Conservation (phyloP, 92 coral and sea anemone species). For the Micromussa lordhowensis region DNA sequence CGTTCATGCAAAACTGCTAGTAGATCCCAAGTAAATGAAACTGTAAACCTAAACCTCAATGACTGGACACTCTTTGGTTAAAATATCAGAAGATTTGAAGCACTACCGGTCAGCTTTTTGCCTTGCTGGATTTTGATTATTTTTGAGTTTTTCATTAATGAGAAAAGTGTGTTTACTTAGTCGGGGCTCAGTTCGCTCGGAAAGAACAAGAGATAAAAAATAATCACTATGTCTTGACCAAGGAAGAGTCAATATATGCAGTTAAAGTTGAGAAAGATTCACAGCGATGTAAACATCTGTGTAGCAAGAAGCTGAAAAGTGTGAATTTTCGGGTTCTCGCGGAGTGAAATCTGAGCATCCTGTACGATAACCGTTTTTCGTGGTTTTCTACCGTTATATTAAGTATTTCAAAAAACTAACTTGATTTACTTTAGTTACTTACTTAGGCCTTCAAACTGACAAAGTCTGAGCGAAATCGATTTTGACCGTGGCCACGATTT, state of each 20-base stretch:
- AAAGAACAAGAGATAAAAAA: conserved; percentile 45
- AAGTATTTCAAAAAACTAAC: no score
- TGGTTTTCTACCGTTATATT: no score
- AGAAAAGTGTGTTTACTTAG: conserved; percentile 44
- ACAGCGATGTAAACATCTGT: conserved; percentile 11
- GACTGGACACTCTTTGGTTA: background rate
- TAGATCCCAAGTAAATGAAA: no score
- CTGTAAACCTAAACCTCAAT: no score
- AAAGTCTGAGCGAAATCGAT: no score
- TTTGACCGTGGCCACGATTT: no score
- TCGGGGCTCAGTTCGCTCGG: conserved; percentile 51
- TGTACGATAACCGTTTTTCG: no score
- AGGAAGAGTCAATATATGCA: conserved; percentile 34
- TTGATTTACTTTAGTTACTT: no score
- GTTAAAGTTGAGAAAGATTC: conserved; percentile 12
- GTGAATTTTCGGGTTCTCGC: no score
- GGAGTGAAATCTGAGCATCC: no score
- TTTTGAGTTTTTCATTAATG: conserved; percentile 27
- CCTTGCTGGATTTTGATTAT: conserved; percentile 31
- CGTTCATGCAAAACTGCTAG: no score
- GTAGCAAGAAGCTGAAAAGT: conserved; percentile 20
- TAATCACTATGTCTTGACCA: conserved; percentile 25
- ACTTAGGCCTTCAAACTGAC: no score
- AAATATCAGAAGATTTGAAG: conserved; percentile 59
- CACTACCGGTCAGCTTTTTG: conserved; percentile 61